A percentile compares a stretch with the other conserved stretches of the same genome.
Conservation (phyloP, 2,797 vertebrate genomes). For the Enteromius unitaeniatus region DNA sequence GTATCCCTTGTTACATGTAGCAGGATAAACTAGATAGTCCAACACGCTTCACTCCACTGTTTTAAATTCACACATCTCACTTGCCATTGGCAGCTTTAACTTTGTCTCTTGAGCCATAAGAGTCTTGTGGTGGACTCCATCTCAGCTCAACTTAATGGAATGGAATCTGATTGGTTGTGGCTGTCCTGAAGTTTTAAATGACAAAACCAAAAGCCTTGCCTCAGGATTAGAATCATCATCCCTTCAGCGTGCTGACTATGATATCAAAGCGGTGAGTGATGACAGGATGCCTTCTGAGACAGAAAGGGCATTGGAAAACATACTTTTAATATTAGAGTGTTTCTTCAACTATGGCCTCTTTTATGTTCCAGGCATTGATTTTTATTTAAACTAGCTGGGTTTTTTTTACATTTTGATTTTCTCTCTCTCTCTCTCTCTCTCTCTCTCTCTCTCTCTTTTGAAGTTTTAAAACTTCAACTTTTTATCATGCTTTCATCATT, state of each 20-base stretch:
- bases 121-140: conserved; percentile 10
- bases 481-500: neutral
- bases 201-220: conserved; percentile 27
- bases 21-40: neutral
- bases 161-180: conserved; percentile 33
- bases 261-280: conserved; percentile 29
- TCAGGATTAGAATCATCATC: conserved; percentile 38
- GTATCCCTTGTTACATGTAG: conserved; percentile 18
- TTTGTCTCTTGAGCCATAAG: conserved; percentile 13
- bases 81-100: conserved; percentile 20
- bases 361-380: conserved; percentile 9
- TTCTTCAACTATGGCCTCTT: neutral
- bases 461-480: conserved; percentile 10
- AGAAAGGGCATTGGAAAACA: conserved; percentile 28
- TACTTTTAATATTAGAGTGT: conserved; percentile 18
- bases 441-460: neutral
- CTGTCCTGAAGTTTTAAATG: conserved; percentile 33
- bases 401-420: neutral
- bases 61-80: conserved; percentile 30
- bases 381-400: conserved; percentile 15
- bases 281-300: conserved; percentile 24
- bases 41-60: neutral
- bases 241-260: conserved; percentile 32
- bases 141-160: conserved; percentile 18
- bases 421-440: neutral